These are phyloP conservation scores for Andinoacara biseriatus DNA, from an alignment of 2,113 vertebrate genomes.

Conservation along the genomic window DNA sequence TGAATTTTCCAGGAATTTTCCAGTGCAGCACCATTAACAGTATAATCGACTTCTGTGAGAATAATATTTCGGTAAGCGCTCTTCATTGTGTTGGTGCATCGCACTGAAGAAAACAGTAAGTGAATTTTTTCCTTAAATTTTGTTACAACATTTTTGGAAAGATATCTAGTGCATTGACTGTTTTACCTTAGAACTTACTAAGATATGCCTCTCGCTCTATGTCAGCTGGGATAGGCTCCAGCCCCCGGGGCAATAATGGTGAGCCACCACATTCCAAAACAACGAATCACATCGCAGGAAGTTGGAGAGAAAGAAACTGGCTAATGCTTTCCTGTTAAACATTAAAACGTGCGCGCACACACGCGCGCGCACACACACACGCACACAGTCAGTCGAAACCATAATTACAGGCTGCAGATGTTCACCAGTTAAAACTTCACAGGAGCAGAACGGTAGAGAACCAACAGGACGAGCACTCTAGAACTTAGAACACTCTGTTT, in stretches of 20 bases:
- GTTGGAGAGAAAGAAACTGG: constrained; percentile 55
- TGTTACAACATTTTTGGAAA: too few species aligned
- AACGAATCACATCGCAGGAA: constrained; percentile 56
- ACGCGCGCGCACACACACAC: constrained; percentile 7
- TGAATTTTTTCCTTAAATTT: too few species aligned
- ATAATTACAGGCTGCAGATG: constrained; percentile 63
- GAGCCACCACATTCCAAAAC: constrained; percentile 44
- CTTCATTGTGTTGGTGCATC: too few species aligned
- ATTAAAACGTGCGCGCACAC: not conserved
- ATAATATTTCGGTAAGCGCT: too few species aligned
- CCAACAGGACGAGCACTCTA: not conserved
- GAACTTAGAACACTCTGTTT: not conserved
- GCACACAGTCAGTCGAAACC: constrained; percentile 43
- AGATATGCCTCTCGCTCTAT: too few species aligned
- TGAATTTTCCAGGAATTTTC: too few species aligned
- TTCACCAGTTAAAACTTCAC: constrained; percentile 41
- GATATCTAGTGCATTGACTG: too few species aligned
- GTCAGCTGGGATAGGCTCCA: too few species aligned
- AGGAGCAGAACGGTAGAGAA: constrained; percentile 20
- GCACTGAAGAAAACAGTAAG: too few species aligned
- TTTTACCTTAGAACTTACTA: too few species aligned
- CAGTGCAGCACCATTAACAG: too few species aligned
- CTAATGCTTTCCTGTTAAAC: constrained; percentile 55
- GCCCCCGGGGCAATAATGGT: constrained; percentile 33
- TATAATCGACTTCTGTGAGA: too few species aligned